Base-by-base conservation (phyloP, 1,140 invertebrate genomes). In the Nixonia krombeini region DNA sequence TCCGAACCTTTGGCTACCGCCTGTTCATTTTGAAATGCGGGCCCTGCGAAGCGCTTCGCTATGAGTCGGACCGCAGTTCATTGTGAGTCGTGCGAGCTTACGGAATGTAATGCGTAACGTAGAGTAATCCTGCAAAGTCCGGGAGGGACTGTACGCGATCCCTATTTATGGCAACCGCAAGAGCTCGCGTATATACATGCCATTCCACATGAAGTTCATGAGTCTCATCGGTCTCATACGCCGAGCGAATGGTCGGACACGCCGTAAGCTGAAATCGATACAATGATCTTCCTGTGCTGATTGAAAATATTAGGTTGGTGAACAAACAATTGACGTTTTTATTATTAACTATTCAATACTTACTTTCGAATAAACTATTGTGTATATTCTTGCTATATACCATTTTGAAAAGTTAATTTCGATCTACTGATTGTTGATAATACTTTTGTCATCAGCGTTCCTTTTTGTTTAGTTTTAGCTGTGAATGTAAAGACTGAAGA, bases 131-230 rank as follows among this genome's bases (percentile, higher is more conserved):
- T 42, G 13, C 31, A 52, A 40, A 35, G 57, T 57, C 50, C 45
- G 49, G 40, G 9, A 59, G 40, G 38, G 45, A 45, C 50, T 12
- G 52, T 33, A 7, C 51, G 35, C 47, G 70, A 75, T 72, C 73
- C 61, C 73, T 77, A 75, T 77, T 77, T 77, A 77, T 67, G 66
- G 72, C 45, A 40, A 66, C 55, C 64, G 65, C 72, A 70, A 70
- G 55, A 64, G 57, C 49, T 53, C 61, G 64, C 61, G 49, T 55
- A 63, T 65, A 65, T 55, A 49, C 52, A 52, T 35, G 42, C 61
- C 17, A 50, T 63, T 63, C 42, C 21, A 9, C 33, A n/a, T n/a
- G 37, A 18, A 52, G 40, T 58, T 56, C 52, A 47, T 18, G 57
- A 57, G 28, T 59, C 64, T 56, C 56, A 21, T 47, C 35, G 51